A percentile compares a stretch with the other conserved stretches of the same genome.
These are phyloP conservation scores for Lanistes nyassanus DNA, from an alignment of 1,140 invertebrate genomes.

Conservation along the genomic window DNA sequence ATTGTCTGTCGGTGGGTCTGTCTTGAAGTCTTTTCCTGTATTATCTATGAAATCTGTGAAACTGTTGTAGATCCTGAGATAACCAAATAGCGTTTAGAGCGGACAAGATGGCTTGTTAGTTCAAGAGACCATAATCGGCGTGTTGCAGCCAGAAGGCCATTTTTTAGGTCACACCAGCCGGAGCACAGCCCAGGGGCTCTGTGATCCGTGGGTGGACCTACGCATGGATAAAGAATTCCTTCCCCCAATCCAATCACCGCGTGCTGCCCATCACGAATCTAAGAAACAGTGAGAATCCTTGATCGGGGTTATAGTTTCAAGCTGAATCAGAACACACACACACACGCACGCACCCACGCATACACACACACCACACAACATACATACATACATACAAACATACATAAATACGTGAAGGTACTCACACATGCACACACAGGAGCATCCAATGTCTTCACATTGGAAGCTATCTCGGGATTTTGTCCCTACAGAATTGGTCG, in stretches of 20 bases:
- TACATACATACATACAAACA: neutral
- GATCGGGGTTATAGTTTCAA: neutral
- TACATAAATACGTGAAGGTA: neutral
- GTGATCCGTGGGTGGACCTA: conserved; percentile 55
- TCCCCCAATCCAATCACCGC: conserved; percentile 35
- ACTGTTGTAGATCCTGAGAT: too few relatives aligned
- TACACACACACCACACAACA: neutral
- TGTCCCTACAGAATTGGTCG: too few relatives aligned
- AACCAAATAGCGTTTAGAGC: too few relatives aligned
- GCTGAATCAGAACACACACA: neutral
- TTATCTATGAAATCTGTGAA: too few relatives aligned
- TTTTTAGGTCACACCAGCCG: conserved; percentile 40
- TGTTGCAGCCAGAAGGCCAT: conserved; percentile 40
- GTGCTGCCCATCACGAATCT: conserved; percentile 16
- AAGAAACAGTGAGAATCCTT: neutral
- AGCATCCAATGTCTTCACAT: neutral
- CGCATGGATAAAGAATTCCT: conserved; percentile 48
- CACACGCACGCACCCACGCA: neutral
- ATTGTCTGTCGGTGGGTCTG: too few relatives aligned
- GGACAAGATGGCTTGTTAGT: too few relatives aligned
- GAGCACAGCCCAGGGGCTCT: conserved; percentile 53
- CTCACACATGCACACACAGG: neutral
- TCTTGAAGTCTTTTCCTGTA: too few relatives aligned
- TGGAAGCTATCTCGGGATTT: too few relatives aligned
- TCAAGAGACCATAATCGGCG: neutral